These are phyloP conservation scores for Meriones psammophilus DNA, from an alignment of 2,797 vertebrate genomes.

Conservation along the genomic window DNA sequence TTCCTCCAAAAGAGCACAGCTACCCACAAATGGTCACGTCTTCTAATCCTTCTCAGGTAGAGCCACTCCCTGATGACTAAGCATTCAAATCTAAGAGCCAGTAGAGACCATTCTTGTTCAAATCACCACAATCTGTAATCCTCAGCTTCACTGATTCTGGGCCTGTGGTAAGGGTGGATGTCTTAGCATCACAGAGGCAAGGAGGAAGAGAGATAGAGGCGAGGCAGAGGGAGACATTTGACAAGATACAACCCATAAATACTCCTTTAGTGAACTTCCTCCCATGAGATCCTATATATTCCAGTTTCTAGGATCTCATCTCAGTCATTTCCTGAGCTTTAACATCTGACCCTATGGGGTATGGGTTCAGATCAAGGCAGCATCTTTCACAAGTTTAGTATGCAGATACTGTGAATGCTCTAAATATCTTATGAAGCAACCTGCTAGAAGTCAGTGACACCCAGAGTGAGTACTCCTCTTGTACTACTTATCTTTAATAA, in stretches of 20 bases:
- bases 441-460: neutral
- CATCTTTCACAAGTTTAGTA: neutral
- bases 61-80: neutral
- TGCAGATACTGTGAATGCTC: neutral
- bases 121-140: neutral
- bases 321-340: neutral
- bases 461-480: too few species aligned
- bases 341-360: neutral
- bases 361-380: neutral
- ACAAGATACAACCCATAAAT: neutral
- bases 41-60: too few species aligned
- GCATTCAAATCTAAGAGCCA: neutral
- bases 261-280: neutral
- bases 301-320: neutral
- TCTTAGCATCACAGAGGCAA: neutral
- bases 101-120: neutral
- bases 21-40: too few species aligned
- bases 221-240: too few species aligned
- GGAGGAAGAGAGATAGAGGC: neutral
- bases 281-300: neutral
- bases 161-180: neutral
- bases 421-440: neutral
- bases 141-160: neutral
- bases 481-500: too few species aligned
- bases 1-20: too few species aligned